Base-by-base conservation (phyloP, 2,113 vertebrate genomes). In the Nerophis ophidion region DNA sequence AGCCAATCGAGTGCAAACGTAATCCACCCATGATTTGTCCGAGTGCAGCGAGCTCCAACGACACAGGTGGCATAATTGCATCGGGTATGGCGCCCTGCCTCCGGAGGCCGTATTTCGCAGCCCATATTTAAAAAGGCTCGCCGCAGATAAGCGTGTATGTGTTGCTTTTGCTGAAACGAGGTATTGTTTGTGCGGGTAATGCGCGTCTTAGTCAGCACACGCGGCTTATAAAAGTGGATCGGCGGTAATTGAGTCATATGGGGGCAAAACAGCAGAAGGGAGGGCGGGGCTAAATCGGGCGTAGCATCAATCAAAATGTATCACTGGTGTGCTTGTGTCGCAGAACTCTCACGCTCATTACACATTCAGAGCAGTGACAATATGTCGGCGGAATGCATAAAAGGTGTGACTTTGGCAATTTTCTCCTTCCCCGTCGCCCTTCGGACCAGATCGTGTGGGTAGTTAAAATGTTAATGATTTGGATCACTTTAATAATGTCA, bases 401-500 rank as follows among this genome's bases (percentile, higher is more conserved):
- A 71, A 65, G 2, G 1, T 60, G 40, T 8, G 15, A 65, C 62
- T 66, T 33, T 45, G 63, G 61, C 60, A 49, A 61, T 49, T 40
- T 59, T 63, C 55, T 63, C 42, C 19, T 60, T 76, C 48, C 48
- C 26, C 48, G 48, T 65, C 72, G 61, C 78, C 62, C 59, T 75
- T 81, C 68, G 70, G 54, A 65, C 70, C 66, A 66, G 72, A 63
- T 58, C 47, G 48, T 51, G 67, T 68, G 64, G 50, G 68, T 75
- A 70, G 80, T 87, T 83, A 86, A 81, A 84, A 87, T 86, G 77
- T 82, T 87, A 86, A 90, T 88, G 81, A 85, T 70, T 74, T 60
- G 72, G 72, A 83, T 86, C 61, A 60, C 46, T 85, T 85, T 87
- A 82, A 89, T 87, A 86, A 87, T 90, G 85, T 81, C 85, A 86